Percentiles rank a stretch among this genome's conserved stretches.
Conservation (phyloP, 2,888 invertebrate species). For the Eurois occulta region DNA sequence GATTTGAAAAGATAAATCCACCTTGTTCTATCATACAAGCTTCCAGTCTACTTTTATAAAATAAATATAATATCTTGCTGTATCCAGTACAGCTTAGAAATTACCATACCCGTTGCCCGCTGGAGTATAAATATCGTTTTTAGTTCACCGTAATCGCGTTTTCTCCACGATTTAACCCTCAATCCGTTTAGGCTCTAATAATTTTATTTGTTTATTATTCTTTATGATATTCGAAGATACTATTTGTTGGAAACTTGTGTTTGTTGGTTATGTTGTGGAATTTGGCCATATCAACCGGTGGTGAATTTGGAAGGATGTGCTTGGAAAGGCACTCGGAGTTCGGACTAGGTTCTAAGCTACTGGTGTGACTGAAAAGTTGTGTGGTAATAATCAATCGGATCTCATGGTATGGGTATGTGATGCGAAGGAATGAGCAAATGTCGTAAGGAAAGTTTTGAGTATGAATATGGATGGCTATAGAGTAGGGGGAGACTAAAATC, state of each 20-base stretch:
- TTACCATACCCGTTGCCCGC: conserved; percentile 64
- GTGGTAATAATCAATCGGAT: too few relatives aligned
- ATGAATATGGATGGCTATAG: not conserved
- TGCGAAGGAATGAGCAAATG: not conserved
- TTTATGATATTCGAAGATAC: conserved; percentile 16
- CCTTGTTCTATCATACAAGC: conserved; percentile 32
- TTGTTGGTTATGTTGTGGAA: not conserved
- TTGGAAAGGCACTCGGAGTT: not conserved
- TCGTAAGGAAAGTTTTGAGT: not conserved
- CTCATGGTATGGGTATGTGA: not conserved
- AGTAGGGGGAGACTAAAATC: not conserved
- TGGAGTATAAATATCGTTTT: conserved; percentile 57
- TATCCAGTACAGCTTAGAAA: conserved; percentile 58
- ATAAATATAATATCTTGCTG: conserved; percentile 55
- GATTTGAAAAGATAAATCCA: conserved; percentile 22
- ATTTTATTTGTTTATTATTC: conserved; percentile 41
- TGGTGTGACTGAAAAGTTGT: not conserved
- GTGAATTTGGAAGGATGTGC: not conserved
- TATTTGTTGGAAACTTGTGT: not conserved
- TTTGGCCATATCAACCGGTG: not conserved
- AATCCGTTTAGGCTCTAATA: conserved; percentile 46
- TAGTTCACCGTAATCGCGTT: conserved; percentile 61
- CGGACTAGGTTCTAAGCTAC: too few relatives aligned
- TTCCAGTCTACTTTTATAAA: conserved; percentile 32
- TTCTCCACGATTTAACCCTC: conserved; percentile 51